These are phyloP conservation scores for Cecidostiba fungosa DNA, from an alignment of 2,888 invertebrate genomes.

Conservation along the genomic window DNA sequence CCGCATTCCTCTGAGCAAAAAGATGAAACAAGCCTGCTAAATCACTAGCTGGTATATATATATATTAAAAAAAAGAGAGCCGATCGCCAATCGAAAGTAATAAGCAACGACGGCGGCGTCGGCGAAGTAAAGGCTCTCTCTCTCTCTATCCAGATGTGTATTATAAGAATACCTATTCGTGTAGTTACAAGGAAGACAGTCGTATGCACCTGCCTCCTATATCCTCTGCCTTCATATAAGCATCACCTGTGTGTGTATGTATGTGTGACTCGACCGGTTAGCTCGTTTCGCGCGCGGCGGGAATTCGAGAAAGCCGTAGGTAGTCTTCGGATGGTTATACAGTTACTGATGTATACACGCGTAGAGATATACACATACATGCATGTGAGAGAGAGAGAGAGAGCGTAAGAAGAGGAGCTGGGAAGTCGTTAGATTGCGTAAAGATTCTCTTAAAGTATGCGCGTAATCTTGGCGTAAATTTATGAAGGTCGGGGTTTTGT, in stretches of 20 bases:
- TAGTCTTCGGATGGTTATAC: slow-evolving; percentile 3
- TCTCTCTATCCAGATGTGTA: no score
- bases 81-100: slow-evolving; percentile 9
- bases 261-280: neutral
- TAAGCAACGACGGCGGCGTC: neutral
- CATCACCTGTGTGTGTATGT: neutral
- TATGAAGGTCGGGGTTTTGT: neutral
- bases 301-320: neutral
- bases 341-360: neutral
- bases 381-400: neutral
- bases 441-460: neutral
- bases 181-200: neutral
- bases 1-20: neutral
- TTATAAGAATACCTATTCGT: neutral
- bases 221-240: neutral
- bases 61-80: neutral
- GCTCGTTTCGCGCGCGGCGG: slow-evolving; percentile 15
- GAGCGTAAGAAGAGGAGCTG: slow-evolving; percentile 22
- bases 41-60: neutral
- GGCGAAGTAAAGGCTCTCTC: neutral
- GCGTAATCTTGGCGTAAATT: neutral
- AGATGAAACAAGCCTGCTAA: neutral
- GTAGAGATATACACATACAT: no score
- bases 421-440: slow-evolving; percentile 12
- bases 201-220: neutral